Percentiles rank a stretch among this genome's conserved stretches.
phyloP scores from a whole-genome alignment of 2,888 invertebrate species.

The Anorthoa munda region DNA sequence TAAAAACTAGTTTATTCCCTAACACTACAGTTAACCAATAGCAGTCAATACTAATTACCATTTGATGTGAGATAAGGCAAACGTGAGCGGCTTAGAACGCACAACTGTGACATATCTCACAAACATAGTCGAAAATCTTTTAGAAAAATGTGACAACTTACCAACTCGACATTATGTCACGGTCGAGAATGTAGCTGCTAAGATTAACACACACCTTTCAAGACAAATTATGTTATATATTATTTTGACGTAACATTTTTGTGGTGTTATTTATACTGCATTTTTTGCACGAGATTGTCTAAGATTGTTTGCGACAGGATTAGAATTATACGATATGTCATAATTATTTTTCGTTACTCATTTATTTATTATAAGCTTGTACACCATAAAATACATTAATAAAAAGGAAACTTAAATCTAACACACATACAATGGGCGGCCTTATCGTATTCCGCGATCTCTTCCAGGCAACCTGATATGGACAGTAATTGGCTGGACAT shows the following conservation, averaged over 20 bases:
- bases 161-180: conserved; percentile 8
- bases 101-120: conserved; percentile 26
- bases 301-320: conserved; percentile 38
- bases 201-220: conserved; percentile 53
- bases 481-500: too few species aligned
- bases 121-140: conserved; percentile 7
- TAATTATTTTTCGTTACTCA: too few species aligned
- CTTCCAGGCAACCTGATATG: too few species aligned
- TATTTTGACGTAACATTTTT: conserved; percentile 57
- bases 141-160: conserved; percentile 26
- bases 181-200: background rate
- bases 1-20: conserved; percentile 62
- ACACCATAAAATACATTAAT: too few species aligned
- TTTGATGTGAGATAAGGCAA: conserved; percentile 69
- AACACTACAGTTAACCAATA: conserved; percentile 66
- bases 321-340: conserved; percentile 1
- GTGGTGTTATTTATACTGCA: conserved; percentile 36
- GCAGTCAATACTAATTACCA: conserved; percentile 69
- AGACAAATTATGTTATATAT: conserved; percentile 53
- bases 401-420: too few species aligned
- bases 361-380: too few species aligned
- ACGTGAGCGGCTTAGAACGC: conserved; percentile 56
- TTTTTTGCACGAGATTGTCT: conserved; percentile 42
- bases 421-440: too few species aligned
- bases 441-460: too few species aligned